Base-by-base conservation (phyloP, 2,113 vertebrate genomes). In the Cairina moschata region DNA sequence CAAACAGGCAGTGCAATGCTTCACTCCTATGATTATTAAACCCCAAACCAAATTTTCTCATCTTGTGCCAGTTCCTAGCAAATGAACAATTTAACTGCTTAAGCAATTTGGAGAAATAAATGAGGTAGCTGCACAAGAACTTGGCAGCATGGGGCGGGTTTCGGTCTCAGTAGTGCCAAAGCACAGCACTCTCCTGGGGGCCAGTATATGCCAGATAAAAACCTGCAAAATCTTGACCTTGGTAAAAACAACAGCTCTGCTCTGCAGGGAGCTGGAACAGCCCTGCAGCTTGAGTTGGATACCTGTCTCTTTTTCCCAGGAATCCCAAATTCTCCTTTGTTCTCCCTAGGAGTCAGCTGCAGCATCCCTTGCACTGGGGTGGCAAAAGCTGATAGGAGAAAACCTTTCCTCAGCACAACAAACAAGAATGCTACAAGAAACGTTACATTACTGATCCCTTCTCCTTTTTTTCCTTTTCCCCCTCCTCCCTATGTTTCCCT, bases 71-170 rank as follows among this genome's bases (percentile, higher is more conserved):
- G 60, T 4, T 56, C 69, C 73, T 8, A 65, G 76, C 68, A 91
- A 93, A 91, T 9, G 46, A 94, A 48, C 56, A 48, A 38, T 78
- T 84, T 71, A 9, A 10, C 62, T 65, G 48, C 65, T 44, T 7
- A 10, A 66, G 68, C 40, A 20, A 72, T 69, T 40, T 90, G 60
- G 48, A 76, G 69, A 16, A 75, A 38, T 17, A 60, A 31, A 69
- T n/a, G 83, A 93, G 83, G 94, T 13, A 66, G 72, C 76, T 68
- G 83, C 5, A 16, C 80, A 75, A 91, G 82, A 67, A 15, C 52
- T 48, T 81, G 86, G 90, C 34, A 26, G 76, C 79, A 28, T 0
- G 0, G 2, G 66, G 80, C 76, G 84, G 86, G 79, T 91, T 94
- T 93, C 0, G 3, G 60, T 65, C 76, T 59, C 3, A 0, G 79